Percentiles rank a stretch among this genome's conserved stretches.
Conservation (phyloP, 2,888 invertebrate species). For the Lasiommata megera region DNA sequence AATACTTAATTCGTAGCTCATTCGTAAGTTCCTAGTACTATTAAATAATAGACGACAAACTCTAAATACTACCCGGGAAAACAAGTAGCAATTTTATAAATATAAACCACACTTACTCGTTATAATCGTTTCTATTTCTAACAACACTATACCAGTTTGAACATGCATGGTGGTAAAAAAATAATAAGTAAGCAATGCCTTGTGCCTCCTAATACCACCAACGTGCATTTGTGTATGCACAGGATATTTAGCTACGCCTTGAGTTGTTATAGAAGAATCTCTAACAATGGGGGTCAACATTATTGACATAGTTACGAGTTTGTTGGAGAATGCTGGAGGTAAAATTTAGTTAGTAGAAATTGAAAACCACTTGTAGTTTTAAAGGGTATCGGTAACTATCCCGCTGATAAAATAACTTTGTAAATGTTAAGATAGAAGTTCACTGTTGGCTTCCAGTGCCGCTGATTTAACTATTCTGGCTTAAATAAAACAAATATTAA, state of each 20-base stretch:
- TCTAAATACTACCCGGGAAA: background rate
- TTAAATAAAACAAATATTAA: too few species aligned
- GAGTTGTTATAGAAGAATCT: conserved; percentile 59
- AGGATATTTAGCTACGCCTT: conserved; percentile 65
- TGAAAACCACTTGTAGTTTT: background rate
- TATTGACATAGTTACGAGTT: conserved; percentile 52
- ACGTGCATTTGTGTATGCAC: conserved; percentile 64
- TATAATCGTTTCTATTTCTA: background rate
- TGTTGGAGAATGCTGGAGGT: conserved; percentile 2
- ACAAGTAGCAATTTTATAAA: background rate
- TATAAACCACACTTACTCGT: background rate
- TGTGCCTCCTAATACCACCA: conserved; percentile 55
- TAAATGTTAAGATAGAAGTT: too few species aligned
- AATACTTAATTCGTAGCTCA: too few species aligned
- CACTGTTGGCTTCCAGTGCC: too few species aligned
- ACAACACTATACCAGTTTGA: background rate
- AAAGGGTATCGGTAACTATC: background rate
- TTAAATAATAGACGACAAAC: background rate
- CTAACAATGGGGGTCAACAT: conserved; percentile 54
- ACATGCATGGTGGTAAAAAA: conserved; percentile 11
- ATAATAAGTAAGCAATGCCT: conserved; percentile 33
- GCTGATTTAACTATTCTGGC: too few species aligned
- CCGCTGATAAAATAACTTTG: background rate
- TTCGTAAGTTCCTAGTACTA: too few species aligned
- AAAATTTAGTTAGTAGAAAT: conserved; percentile 8